Evolutionary conservation across 1,140 invertebrate genomes (phyloP), one percentile per base, ranked within the genome.

Genomic region (Schlechtendalia chinensis): DNA sequence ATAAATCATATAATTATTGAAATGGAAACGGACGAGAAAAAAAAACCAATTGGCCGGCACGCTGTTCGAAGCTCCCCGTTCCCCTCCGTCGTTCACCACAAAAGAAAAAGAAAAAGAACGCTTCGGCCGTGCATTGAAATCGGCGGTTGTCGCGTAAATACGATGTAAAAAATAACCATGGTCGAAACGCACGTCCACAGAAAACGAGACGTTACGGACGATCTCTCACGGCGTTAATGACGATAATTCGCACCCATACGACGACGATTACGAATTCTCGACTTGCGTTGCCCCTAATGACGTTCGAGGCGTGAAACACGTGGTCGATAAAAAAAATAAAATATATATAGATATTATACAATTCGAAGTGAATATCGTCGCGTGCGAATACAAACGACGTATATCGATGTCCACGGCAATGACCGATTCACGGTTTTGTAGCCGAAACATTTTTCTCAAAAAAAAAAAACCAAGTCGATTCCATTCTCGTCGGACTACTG

Each of bases 1-100:
- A 47, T 69, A 50, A 54, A 72, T 72, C 69, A 54, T 54, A 54
- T 54, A 72, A 54, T 54, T 53, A 72, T 54, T 53, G 50, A 54
- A 72, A 72, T 6, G 19, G 27, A 72, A 72, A 72, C 10, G 45
- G 16, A 69, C 65, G 10, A 53, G 47, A 17, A 71, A 27, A 69
- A n/a, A 29, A 53, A 72, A 72, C 69, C 69, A 54, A 54, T 72
- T 72, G 50, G 69, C 4, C 47, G 22, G 22, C 17, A 24, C 47
- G 24, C 47, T 22, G 19, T 69, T 69, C 47, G 45, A 69, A 69
- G 8, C 16, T 3, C 45, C 5, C 39, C 12, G 29, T n/a, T 39
- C 32, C 32, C 32, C 32, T 39, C 32, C 8, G n/a, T n/a, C n/a
- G n/a, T n/a, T n/a, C n/a, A n/a, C n/a, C 19, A 63, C 14, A 54